Conservation (phyloP, 2,113 vertebrate species). For the Dromas ardeola region DNA sequence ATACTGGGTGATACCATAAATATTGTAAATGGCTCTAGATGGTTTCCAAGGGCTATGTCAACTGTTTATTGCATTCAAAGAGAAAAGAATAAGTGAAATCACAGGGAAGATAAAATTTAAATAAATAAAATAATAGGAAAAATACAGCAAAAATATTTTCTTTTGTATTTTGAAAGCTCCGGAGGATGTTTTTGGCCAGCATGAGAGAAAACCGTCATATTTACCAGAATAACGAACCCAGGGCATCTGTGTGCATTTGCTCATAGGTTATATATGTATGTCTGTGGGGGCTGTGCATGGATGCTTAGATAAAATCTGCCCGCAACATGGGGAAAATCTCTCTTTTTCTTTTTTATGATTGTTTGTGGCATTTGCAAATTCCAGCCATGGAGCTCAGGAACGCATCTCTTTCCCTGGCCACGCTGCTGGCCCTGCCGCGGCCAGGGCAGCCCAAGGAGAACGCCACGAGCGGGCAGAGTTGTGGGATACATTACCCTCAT, state of each 20-base stretch:
- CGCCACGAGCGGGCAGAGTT: neutral
- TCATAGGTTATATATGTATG: neutral
- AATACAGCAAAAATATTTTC: slow-evolving; percentile 52
- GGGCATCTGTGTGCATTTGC: neutral
- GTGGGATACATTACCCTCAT: neutral
- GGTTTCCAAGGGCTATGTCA: slow-evolving; percentile 39
- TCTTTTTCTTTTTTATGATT: neutral
- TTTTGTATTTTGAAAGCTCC: slow-evolving; percentile 3
- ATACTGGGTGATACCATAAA: slow-evolving; percentile 39
- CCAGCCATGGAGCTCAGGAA: neutral
- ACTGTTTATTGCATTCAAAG: neutral
- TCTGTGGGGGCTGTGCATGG: neutral
- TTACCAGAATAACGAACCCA: neutral
- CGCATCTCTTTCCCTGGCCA: neutral
- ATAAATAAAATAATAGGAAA: slow-evolving; percentile 31
- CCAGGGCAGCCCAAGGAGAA: neutral
- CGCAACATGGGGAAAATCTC: neutral
- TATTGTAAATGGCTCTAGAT: slow-evolving; percentile 41
- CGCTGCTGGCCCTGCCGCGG: neutral
- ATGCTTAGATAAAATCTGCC: neutral
- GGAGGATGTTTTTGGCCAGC: slow-evolving; percentile 4
- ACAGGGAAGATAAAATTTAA: slow-evolving; percentile 1
- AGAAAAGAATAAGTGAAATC: slow-evolving; percentile 1
- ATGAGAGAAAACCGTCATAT: neutral
- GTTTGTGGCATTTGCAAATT: neutral